Percentiles rank a stretch among this genome's conserved stretches.
These are phyloP conservation scores for Sympetrum striolatum DNA, from an alignment of 2,888 invertebrate species.

Conservation along the genomic window DNA sequence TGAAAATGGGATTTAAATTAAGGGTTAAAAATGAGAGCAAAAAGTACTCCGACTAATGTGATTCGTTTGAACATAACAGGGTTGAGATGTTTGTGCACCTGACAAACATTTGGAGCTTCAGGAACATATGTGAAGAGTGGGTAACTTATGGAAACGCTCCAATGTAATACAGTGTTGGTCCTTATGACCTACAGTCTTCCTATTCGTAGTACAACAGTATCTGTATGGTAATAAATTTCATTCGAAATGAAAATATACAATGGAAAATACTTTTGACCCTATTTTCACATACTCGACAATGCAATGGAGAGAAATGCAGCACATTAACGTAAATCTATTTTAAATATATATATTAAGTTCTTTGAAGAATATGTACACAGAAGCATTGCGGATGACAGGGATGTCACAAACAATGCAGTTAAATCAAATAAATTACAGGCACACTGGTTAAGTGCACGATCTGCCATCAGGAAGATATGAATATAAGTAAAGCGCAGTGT, in stretches of 20 bases:
- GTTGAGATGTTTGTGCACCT: constrained; percentile 28
- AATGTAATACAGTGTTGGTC: constrained; percentile 38
- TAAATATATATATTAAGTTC: constrained; percentile 31
- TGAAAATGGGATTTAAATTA: constrained; percentile 31
- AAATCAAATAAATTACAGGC: constrained; percentile 34
- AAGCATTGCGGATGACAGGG: background rate
- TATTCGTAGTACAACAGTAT: constrained; percentile 7
- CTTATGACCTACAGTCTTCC: constrained; percentile 39
- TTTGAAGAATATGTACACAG: constrained; percentile 33
- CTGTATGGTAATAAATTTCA: background rate
- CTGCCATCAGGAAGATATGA: constrained; percentile 4
- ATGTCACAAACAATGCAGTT: background rate
- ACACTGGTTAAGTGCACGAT: constrained; percentile 29
- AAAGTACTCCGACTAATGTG: background rate
- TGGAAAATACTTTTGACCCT: background rate
- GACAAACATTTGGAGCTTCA: constrained; percentile 43
- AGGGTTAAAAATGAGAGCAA: background rate
- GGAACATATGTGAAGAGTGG: constrained; percentile 35
- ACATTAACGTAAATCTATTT: constrained; percentile 6
- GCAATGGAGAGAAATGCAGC: background rate
- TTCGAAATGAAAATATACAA: constrained; percentile 8
- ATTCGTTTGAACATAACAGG: constrained; percentile 16
- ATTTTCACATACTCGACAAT: constrained; percentile 8
- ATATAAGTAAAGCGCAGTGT: background rate
- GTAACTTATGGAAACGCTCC: constrained; percentile 42